Evolutionary conservation across 1,140 invertebrate genomes (phyloP).

Genomic region (Linepithema humile): DNA sequence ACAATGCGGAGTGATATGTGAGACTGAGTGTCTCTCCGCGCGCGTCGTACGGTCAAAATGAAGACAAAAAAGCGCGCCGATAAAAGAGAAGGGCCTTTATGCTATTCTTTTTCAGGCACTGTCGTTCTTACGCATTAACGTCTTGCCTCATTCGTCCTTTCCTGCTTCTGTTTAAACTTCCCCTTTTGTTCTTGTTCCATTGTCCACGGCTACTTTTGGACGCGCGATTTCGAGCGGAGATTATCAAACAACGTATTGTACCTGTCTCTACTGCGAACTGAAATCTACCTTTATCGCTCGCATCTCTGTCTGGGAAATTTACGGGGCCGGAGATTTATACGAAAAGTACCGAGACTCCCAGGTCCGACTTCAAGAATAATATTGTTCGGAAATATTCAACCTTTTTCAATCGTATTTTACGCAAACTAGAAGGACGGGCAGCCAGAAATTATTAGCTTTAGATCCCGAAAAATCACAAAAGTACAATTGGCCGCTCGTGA

Average conservation of each 20-base stretch:
- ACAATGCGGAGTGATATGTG: background rate
- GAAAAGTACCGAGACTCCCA: background rate
- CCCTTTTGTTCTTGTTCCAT: constrained; percentile 64
- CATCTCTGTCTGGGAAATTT: constrained; percentile 9
- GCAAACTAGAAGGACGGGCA: background rate
- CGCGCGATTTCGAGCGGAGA: constrained; percentile 51
- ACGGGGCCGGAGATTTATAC: background rate
- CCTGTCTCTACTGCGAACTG: background rate
- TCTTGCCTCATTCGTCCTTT: constrained; percentile 44
- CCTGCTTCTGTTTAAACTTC: constrained; percentile 36
- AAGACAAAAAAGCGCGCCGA: constrained; percentile 55
- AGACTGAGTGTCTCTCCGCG: background rate
- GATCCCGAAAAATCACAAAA: background rate
- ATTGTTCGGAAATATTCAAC: background rate
- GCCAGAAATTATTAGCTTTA: background rate
- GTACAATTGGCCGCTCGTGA: constrained; percentile 4
- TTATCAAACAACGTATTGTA: constrained; percentile 48
- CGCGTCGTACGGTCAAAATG: constrained; percentile 42
- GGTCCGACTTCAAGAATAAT: background rate
- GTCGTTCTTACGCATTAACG: constrained; percentile 59
- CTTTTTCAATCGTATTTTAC: background rate
- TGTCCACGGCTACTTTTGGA: constrained; percentile 60
- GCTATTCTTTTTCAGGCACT: constrained; percentile 34
- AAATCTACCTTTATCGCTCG: constrained; percentile 13
- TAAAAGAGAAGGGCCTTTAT: constrained; percentile 54